Base-by-base conservation (phyloP, 2,797 vertebrate genomes). In the Acrocephalus scirpaceus region DNA sequence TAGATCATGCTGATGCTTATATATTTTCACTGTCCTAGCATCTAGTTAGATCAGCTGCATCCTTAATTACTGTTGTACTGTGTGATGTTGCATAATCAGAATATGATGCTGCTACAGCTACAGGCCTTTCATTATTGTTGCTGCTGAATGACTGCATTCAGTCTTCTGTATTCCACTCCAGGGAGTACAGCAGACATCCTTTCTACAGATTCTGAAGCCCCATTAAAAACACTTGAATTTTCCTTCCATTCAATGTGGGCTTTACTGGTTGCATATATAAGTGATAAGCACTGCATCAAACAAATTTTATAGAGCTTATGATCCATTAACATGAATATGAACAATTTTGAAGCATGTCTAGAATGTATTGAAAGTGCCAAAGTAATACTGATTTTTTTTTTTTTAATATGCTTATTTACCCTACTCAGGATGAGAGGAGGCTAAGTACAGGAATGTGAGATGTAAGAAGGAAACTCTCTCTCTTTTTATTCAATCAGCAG, bases 81-180 rank as follows among this genome's bases (percentile, higher is more conserved):
- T 90, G 77, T 81, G 65, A 58, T 90, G 74, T 85, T 73, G 65
- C 60, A 92, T 95, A 96, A 96, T 89, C 76, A 83, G 87, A 84
- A 73, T 75, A 60, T 8, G 66, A 83, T 74, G 71, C 57, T 64
- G 40, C 32, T 83, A 47, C 64, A 88, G 48, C 78, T 73, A 76
- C 34, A 80, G 53, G 47, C 45, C 45, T 86, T 65, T 76, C 66
- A 54, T 77, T 77, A 66, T 45, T 65, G 67, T 34, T 89, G 29
- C 66, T 95, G 87, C 54, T 94, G 87, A 89, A 79, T 93, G 86
- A 67, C 51, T 93, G 62, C 60, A 79, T 96, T 94, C 77, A 90
- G 8, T 60, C n/a, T 81, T 82, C 44, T 82, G 42, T 90, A 77
- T 80, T 81, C 50, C 57, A 62, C 92, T 92, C 70, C 51, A 90